Base-by-base conservation (phyloP, 2,113 vertebrate genomes). In the Oryzias curvinotus region DNA sequence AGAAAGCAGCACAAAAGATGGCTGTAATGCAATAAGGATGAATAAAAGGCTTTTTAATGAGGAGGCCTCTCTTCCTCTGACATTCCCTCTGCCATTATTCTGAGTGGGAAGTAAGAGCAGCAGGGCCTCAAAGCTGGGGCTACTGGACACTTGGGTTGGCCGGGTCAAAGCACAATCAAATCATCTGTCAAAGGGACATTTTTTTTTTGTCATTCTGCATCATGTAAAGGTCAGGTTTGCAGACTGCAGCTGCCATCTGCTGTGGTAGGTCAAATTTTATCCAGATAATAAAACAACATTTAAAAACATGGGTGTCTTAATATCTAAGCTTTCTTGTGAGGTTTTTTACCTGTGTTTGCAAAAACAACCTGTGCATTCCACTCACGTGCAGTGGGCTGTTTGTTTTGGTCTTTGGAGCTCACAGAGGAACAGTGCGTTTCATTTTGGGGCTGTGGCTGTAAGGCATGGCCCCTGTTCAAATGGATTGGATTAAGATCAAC, bases 11-110 rank as follows among this genome's bases (percentile, higher is more conserved):
- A 84, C 83, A 88, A 85, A 87, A 74, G 80, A 82, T 50, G 67
- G 65, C 77, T 69, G 51, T 86, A 86, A 88, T 83, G 75, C 83
- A 84, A 84, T 83, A 79, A 86, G 72, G 81, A 75, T 78, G 78
- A 85, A 88, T 85, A 71, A 85, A 86, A 67, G 81, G 46, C 16
- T 74, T 65, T 83, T 73, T 83, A 84, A 85, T 83, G 65, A 83
- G 80, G 79, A 81, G 66, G 65, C 72, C 77, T 67, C 60, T 15
- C 44, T 54, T 54, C 65, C 46, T 62, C 62, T 52, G 50, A 77
- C 28, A 42, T 65, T 30, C 53, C 43, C 15, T 65, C 64, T 57
- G 65, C 79, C 83, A 80, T 80, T 82, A 82, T 71, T 57, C 41
- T 28, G 75, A 70, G 69, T 77, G 69, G 70, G 62, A 75, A 71